Percentiles rank a stretch among this genome's conserved stretches.
Evolutionary conservation across 2,113 vertebrate genomes (phyloP).

Genomic region (Aptenodytes forsteri): DNA sequence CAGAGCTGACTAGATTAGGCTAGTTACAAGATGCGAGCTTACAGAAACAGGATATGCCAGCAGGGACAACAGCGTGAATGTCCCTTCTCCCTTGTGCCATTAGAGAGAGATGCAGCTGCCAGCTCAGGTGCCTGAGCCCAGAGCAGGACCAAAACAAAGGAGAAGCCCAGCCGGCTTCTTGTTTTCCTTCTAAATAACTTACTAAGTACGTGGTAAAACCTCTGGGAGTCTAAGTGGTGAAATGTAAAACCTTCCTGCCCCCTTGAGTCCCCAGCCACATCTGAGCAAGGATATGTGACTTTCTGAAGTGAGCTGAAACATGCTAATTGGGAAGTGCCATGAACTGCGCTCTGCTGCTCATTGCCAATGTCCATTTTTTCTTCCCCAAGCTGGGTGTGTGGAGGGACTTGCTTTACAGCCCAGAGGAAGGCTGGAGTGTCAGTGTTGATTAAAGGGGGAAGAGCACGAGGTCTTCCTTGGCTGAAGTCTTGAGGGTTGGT

Average conservation of each 20-base stretch:
- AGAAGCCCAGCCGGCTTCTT: slow-evolving; percentile 9
- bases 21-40: slow-evolving; percentile 14
- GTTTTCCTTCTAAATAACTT: slow-evolving; percentile 54
- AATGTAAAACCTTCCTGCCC: slow-evolving; percentile 38
- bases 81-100: slow-evolving; percentile 15
- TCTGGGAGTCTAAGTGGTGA: slow-evolving; percentile 12
- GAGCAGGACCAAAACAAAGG: slow-evolving; percentile 37
- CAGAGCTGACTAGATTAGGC: background rate
- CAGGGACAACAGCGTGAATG: slow-evolving; percentile 16
- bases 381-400: rapidly evolving
- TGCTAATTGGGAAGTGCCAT: background rate
- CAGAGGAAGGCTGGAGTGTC: background rate
- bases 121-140: slow-evolving; percentile 35
- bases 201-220: slow-evolving; percentile 44
- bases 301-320: background rate
- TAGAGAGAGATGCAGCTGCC: slow-evolving; percentile 41
- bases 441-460: background rate
- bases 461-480: background rate
- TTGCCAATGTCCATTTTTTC: background rate
- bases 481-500: background rate
- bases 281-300: background rate
- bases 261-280: background rate
- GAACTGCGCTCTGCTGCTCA: background rate
- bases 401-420: background rate
- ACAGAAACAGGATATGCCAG: slow-evolving; percentile 54